Base-by-base conservation (phyloP, 2,797 vertebrate species). In the Selene dorsalis region DNA sequence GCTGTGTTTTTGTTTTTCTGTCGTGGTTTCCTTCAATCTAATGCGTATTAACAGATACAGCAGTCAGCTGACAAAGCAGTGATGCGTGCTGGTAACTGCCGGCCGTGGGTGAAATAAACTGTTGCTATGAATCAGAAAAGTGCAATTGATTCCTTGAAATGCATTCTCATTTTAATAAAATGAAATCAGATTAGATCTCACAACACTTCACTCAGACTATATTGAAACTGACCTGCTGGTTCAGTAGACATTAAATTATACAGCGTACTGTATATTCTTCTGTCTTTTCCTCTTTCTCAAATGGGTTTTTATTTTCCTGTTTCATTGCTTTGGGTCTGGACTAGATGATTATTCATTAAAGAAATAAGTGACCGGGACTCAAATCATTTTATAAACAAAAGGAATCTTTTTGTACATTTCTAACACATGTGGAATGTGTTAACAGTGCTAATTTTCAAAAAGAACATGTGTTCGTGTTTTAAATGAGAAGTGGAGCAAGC, bases 141-240 rank as follows among this genome's bases (percentile, higher is more conserved):
- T 77, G 68, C 75, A 69, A 87, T 75, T 88, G 88, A 92, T 92
- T 92, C 80, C 62, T 77, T 66, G 72, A 87, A 89, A 89, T 84
- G 83, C 73, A 66, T 88, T 91, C 86, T 87, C 81, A 89, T 93
- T 93, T 92, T 90, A 90, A 91, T 91, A 88, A 91, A 90, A 87
- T 85, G 74, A 91, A 92, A 93, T 86, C 79, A 84, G 87, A 92
- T 93, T 91, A 91, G 52, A 89, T 88, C 81, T 88, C 84, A 73
- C 79, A 82, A 89, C 78, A 90, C 88, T 91, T 93, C 92, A 90
- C 85, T 93, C 86, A 88, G 69, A 65, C 84, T 91, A 92, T 94
- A 94, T 94, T 94, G 89, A 92, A 94, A 89, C 74, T 93, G 93
- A 93, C 91, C 93, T 69, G 57, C 72, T 71, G 75, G 90, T 89